A percentile compares a stretch with the other conserved stretches of the same genome.
Evolutionary conservation across 2,113 vertebrate species (phyloP).

Genomic region (Solea solea): DNA sequence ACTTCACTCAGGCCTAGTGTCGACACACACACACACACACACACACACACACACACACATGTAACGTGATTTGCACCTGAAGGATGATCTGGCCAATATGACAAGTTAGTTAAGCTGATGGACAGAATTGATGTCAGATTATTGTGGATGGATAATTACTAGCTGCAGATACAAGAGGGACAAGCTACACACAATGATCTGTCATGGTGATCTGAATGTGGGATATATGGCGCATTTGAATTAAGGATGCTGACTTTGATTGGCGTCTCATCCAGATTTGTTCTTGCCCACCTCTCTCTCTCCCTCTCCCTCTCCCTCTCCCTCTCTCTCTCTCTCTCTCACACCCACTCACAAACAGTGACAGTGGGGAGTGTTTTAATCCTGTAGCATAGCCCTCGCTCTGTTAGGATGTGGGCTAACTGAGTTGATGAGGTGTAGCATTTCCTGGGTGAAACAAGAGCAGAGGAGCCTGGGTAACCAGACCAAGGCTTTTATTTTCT

Average conservation of each 20-base stretch:
- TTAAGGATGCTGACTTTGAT: constrained; percentile 20
- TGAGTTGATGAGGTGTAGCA: constrained; percentile 69
- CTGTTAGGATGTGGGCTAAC: constrained; percentile 44
- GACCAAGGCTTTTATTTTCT: constrained; percentile 74
- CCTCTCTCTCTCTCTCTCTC: background rate
- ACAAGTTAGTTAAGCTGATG: constrained; percentile 15
- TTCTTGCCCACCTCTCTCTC: background rate
- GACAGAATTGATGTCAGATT: background rate
- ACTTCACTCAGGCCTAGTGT: too few relatives aligned
- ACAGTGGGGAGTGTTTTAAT: constrained; percentile 28
- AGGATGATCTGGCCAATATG: background rate
- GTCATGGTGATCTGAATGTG: background rate
- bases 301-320: background rate
- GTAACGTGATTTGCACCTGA: background rate
- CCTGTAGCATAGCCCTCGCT: constrained; percentile 36
- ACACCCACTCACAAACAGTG: constrained; percentile 10
- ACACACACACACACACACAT: too few relatives aligned
- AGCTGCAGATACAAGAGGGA: background rate
- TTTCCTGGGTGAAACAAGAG: constrained; percentile 75
- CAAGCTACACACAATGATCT: background rate
- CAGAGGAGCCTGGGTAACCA: constrained; percentile 65
- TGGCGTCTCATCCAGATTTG: constrained; percentile 23
- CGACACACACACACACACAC: too few relatives aligned
- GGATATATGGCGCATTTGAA: constrained; percentile 22
- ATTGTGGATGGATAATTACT: background rate